phyloP scores from a whole-genome alignment of 2,888 invertebrate species.

The Agrypnus murinus region DNA sequence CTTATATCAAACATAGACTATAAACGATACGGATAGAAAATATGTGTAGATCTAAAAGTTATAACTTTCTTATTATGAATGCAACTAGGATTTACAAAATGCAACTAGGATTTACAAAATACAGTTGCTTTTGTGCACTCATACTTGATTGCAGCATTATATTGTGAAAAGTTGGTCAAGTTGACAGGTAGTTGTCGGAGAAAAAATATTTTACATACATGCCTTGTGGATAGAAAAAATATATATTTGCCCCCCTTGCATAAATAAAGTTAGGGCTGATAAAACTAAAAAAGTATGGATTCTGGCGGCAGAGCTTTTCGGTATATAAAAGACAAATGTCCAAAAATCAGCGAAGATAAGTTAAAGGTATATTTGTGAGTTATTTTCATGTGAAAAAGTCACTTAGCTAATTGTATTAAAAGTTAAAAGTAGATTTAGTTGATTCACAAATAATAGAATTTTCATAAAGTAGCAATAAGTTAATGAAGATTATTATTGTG shows the following conservation, averaged over 20 bases:
- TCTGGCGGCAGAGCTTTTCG: slow-evolving; percentile 29
- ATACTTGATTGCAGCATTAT: neutral
- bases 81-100: slow-evolving; percentile 19
- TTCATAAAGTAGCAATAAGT: too few relatives aligned
- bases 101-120: slow-evolving; percentile 18
- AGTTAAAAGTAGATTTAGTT: too few relatives aligned
- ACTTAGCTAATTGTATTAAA: too few relatives aligned
- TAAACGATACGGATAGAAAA: slow-evolving; percentile 1
- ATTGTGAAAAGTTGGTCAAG: slow-evolving; percentile 9
- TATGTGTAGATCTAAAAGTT: slow-evolving; percentile 6
- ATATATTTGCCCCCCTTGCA: slow-evolving; percentile 8
- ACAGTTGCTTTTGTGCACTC: slow-evolving; percentile 15
- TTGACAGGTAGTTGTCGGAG: neutral
- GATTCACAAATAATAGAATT: too few relatives aligned
- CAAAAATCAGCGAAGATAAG: slow-evolving; percentile 45
- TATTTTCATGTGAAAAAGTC: too few relatives aligned
- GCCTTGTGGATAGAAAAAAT: neutral
- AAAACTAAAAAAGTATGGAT: slow-evolving; percentile 36
- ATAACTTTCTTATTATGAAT: slow-evolving; percentile 7
- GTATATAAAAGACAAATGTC: slow-evolving; percentile 42
- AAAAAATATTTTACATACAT: slow-evolving; percentile 5
- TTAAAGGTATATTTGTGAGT: slow-evolving; percentile 48
- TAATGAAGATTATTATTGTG: too few relatives aligned
- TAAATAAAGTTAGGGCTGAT: slow-evolving; percentile 15
- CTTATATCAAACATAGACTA: neutral